Conservation (phyloP, 2,797 vertebrate genomes). For the Poeciliopsis infans region DNA sequence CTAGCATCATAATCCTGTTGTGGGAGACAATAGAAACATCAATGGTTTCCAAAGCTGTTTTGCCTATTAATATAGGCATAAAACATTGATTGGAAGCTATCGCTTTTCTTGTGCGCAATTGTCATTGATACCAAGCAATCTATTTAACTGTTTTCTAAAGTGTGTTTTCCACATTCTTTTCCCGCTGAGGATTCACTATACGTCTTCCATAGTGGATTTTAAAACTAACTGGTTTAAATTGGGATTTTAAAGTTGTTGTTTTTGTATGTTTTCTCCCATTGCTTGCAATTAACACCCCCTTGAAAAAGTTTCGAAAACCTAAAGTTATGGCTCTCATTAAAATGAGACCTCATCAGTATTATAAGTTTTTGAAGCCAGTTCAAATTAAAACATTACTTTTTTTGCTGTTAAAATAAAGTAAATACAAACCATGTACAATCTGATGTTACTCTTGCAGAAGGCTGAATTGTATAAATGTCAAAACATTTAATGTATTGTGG, state of each 20-base stretch:
- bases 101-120: not conserved
- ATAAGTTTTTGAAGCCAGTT: not conserved
- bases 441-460: not conserved
- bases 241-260: not conserved
- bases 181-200: not conserved
- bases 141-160: not conserved
- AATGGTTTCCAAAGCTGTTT: not conserved
- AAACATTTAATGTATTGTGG: not conserved
- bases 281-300: not conserved
- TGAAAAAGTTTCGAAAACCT: not conserved
- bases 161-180: not conserved
- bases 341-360: not conserved
- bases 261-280: not conserved
- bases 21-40: not conserved
- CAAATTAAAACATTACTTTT: not conserved
- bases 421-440: not conserved
- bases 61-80: too few relatives aligned
- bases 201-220: not conserved
- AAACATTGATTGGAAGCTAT: not conserved
- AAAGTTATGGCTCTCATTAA: not conserved
- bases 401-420: not conserved
- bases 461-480: not conserved
- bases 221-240: not conserved
- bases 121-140: not conserved
- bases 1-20: not conserved